Base-by-base conservation (phyloP, 2,888 invertebrate species). In the Synergus itoensis region DNA sequence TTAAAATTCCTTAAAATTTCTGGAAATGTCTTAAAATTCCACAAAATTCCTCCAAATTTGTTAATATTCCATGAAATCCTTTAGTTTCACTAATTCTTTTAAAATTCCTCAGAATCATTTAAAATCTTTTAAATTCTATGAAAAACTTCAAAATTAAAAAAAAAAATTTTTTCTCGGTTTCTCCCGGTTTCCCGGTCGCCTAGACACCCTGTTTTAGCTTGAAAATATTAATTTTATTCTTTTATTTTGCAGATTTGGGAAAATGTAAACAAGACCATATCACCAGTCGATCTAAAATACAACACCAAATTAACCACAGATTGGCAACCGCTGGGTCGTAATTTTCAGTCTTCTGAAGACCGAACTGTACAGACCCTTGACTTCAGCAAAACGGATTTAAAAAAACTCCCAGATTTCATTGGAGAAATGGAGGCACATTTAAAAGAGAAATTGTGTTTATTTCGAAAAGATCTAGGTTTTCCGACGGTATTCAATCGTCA, bases 401-500 rank as follows among this genome's bases (percentile, higher is more conserved):
- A 9, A n/a, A 14, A 53, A 36, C 16, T 36, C 1, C 9, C 9
- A 8, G n/a, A 53, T 9, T 28, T 36, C 11, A 9, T 36, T 36
- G 80, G 82, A 8, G 78, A 82, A 4, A 87, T 91, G 21, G 92
- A 92, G 69, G 84, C 89, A 73, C 79, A 84, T 45, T 82, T 92
- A 16, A 88, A 87, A 62, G 89, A 91, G 48, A 87, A 88, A 79
- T 81, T 92, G 45, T 85, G 88, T 0, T 80, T 88, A 28, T 90
- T 89, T 90, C 89, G 92, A 36, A 88, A 88, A 67, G 69, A 83
- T 3, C 80, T 89, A 16, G 89, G 89, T 18, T 81, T 89, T 4
- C 87, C 90, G 28, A 92, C 92, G 5, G 85, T 87, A 63, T 92
- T 90, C 76, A 92, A 92, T 84, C 84, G 90, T 43, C 91, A 92